These are phyloP conservation scores for Seladonia tumulorum DNA, from an alignment of 2,888 invertebrate species.

Conservation along the genomic window DNA sequence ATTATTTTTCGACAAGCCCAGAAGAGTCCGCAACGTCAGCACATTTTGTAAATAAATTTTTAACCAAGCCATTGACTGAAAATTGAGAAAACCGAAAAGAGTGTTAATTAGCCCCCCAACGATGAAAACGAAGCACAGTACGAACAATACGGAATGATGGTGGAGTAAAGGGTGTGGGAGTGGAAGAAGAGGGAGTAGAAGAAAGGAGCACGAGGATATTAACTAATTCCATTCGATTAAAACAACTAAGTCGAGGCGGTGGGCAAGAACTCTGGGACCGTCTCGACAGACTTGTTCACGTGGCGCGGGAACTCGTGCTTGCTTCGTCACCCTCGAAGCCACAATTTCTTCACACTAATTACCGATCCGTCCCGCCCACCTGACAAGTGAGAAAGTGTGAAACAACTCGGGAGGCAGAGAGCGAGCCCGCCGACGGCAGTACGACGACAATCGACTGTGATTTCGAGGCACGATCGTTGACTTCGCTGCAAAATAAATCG, in stretches of 20 bases:
- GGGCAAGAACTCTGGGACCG: constrained; percentile 63
- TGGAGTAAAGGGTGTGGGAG: neutral
- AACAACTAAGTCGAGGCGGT: constrained; percentile 52
- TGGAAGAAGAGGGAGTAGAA: too few relatives aligned
- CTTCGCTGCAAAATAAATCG: neutral
- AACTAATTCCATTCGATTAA: constrained; percentile 65
- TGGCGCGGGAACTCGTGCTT: constrained; percentile 63
- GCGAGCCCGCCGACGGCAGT: neutral
- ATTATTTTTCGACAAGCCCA: too few relatives aligned
- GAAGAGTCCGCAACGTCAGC: neutral
- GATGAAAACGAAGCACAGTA: neutral
- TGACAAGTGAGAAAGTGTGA: constrained; percentile 64
- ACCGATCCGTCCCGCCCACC: constrained; percentile 66
- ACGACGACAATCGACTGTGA: constrained; percentile 2
- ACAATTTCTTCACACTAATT: constrained; percentile 68
- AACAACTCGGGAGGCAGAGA: constrained; percentile 33
- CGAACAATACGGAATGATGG: neutral
- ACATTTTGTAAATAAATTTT: neutral
- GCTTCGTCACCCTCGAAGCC: constrained; percentile 67
- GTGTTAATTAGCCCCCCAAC: neutral
- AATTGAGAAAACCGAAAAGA: neutral
- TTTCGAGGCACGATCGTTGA: constrained; percentile 5
- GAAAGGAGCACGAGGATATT: constrained; percentile 32
- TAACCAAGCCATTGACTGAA: neutral
- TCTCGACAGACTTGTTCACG: constrained; percentile 60